phyloP scores from a whole-genome alignment of 2,888 invertebrate genomes.

The Amorpha juglandis region DNA sequence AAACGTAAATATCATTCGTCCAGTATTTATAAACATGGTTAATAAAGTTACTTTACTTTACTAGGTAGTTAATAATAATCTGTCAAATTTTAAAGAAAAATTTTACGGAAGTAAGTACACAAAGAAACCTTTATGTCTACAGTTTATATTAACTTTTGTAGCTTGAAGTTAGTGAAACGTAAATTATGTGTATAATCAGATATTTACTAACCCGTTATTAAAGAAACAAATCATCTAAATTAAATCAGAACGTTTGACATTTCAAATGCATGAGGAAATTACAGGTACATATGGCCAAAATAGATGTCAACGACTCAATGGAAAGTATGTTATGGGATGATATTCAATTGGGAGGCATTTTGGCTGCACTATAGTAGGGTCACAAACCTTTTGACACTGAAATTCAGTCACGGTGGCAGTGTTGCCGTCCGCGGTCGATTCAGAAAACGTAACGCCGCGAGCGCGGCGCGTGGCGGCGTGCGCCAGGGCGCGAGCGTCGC shows the following conservation, averaged over 20 bases:
- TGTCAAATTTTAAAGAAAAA: neutral
- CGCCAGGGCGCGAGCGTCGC: conserved; percentile 79
- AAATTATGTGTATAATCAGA: neutral
- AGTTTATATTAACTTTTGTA: neutral
- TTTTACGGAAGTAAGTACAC: neutral
- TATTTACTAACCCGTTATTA: conserved; percentile 28
- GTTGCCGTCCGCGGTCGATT: conserved; percentile 76
- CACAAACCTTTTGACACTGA: conserved; percentile 84
- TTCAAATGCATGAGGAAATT: conserved; percentile 66
- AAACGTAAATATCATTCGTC: neutral
- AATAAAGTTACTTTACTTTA: neutral
- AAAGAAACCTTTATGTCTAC: neutral
- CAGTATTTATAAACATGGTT: neutral
- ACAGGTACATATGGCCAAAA: conserved; percentile 42
- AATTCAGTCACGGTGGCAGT: conserved; percentile 75
- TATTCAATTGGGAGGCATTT: conserved; percentile 59
- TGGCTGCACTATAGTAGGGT: conserved; percentile 61
- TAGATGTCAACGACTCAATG: conserved; percentile 48
- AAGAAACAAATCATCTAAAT: conserved; percentile 44
- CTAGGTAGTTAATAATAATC: neutral
- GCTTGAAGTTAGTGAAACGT: neutral
- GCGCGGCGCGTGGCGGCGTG: conserved; percentile 74
- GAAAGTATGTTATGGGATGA: conserved; percentile 49
- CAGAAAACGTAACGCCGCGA: conserved; percentile 80
- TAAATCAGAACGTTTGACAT: conserved; percentile 60